phyloP scores from a whole-genome alignment of 2,888 invertebrate genomes.

The Polymixis lichenea region DNA sequence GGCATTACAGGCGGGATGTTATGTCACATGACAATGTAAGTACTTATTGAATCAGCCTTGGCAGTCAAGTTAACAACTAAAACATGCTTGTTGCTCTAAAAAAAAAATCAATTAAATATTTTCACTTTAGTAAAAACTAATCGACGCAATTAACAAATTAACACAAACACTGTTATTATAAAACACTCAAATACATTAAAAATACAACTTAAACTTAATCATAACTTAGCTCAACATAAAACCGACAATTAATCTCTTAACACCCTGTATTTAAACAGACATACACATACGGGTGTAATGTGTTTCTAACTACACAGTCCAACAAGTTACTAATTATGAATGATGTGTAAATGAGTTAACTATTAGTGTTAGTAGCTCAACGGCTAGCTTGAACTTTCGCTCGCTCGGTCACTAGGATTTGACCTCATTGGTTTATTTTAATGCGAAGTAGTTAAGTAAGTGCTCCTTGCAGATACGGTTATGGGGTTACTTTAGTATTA shows the following conservation, averaged over 20 bases:
- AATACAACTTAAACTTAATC: constrained; percentile 14
- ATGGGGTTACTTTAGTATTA: not conserved
- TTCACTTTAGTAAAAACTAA: constrained; percentile 17
- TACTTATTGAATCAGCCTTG: no score
- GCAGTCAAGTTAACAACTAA: no score
- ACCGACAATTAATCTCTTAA: constrained; percentile 26
- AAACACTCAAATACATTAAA: constrained; percentile 35
- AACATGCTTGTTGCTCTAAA: not conserved
- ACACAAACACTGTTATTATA: constrained; percentile 27
- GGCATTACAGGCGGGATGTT: not conserved
- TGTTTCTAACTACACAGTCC: constrained; percentile 23
- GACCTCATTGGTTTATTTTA: constrained; percentile 43
- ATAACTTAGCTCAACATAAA: not conserved
- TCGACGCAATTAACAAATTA: constrained; percentile 10
- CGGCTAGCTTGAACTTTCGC: constrained; percentile 56
- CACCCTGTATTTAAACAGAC: constrained; percentile 41
- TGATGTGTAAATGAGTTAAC: constrained; percentile 47
- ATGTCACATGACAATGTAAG: not conserved
- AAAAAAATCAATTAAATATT: not conserved
- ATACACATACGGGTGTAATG: constrained; percentile 40
- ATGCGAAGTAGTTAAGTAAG: not conserved
- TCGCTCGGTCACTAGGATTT: constrained; percentile 51
- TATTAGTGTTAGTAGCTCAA: constrained; percentile 59
- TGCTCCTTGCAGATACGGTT: constrained; percentile 31
- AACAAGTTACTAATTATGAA: constrained; percentile 52